Conservation (phyloP, 2,113 vertebrate species). For the Ceyx melanurus region DNA sequence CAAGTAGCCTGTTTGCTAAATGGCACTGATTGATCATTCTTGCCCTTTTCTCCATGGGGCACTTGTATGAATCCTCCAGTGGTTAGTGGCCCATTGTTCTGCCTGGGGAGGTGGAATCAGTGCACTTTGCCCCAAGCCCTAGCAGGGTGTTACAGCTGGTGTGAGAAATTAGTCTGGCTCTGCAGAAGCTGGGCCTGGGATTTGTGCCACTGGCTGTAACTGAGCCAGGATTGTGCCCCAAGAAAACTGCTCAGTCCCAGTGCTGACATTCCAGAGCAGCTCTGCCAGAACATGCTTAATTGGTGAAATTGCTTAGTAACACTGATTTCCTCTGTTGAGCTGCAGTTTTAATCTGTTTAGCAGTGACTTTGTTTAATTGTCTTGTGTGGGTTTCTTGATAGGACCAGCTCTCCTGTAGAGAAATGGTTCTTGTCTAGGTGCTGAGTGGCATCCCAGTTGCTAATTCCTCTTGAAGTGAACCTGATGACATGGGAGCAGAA, state of each 20-base stretch:
- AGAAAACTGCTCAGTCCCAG: neutral
- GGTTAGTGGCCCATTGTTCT: neutral
- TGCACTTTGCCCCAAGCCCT: neutral
- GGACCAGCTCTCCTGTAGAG: neutral
- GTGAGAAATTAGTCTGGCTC: neutral
- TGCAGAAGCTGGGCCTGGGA: neutral
- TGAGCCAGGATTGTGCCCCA: neutral
- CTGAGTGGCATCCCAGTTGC: neutral
- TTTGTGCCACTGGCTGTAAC: neutral
- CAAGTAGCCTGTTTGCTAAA: neutral
- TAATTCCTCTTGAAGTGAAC: neutral
- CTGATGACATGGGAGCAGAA: neutral
- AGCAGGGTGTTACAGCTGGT: neutral
- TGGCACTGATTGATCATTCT: neutral
- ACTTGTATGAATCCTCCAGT: neutral
- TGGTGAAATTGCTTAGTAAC: slow-evolving; percentile 14
- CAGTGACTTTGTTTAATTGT: neutral
- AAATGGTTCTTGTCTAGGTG: neutral
- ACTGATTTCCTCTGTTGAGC: neutral
- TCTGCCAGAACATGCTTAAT: neutral
- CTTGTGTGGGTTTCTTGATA: neutral
- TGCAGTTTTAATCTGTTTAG: neutral
- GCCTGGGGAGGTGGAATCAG: neutral
- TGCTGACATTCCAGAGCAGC: neutral
- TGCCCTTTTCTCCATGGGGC: neutral